These are phyloP conservation scores for Aleiodes alternator DNA, from an alignment of 2,888 invertebrate species.

Conservation along the genomic window DNA sequence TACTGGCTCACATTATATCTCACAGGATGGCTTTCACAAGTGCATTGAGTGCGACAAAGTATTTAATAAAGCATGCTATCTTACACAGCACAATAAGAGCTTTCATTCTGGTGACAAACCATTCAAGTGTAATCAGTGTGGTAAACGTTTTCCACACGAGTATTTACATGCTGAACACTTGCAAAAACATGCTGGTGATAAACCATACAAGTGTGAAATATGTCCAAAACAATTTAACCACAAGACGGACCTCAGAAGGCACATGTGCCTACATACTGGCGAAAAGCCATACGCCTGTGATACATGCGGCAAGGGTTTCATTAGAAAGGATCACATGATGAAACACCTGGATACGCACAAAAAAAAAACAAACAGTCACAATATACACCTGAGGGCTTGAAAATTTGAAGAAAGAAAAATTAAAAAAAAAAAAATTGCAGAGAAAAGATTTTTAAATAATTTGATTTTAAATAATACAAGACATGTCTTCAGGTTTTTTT, in stretches of 20 bases:
- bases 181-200: conserved; percentile 87
- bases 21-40: conserved; percentile 77
- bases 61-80: conserved; percentile 90
- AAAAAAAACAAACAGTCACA: conserved; percentile 77
- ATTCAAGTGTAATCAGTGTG: conserved; percentile 89
- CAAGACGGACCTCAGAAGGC: conserved; percentile 91
- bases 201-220: conserved; percentile 89
- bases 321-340: conserved; percentile 93
- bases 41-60: conserved; percentile 90
- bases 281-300: conserved; percentile 89
- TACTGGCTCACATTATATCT: conserved; percentile 64
- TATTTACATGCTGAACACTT: conserved; percentile 84
- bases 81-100: conserved; percentile 93
- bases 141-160: conserved; percentile 88
- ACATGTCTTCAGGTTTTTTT: not conserved
- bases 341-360: conserved; percentile 90
- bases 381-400: conserved; percentile 69
- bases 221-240: conserved; percentile 94
- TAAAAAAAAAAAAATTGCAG: conserved; percentile 5
- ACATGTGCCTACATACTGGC: conserved; percentile 92
- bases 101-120: conserved; percentile 92
- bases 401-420: too few relatives aligned
- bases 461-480: not conserved
- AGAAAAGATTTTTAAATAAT: not conserved
- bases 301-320: conserved; percentile 91